Evolutionary conservation across 1,140 invertebrate genomes (phyloP).

Genomic region (Eumeta japonica): DNA sequence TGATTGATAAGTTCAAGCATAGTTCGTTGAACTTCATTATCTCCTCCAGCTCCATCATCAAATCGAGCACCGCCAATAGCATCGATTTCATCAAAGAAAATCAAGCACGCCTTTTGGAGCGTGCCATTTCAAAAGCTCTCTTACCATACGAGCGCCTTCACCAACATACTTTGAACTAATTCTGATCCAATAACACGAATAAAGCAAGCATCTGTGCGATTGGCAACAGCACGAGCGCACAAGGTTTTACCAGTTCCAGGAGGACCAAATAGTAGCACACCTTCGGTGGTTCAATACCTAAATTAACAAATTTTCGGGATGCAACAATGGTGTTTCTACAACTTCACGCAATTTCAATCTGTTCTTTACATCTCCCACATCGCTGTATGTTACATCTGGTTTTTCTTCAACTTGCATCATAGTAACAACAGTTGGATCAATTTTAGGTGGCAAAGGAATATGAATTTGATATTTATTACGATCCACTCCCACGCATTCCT

Average conservation of each 20-base stretch:
- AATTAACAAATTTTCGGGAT: conserved; percentile 99
- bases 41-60: too few species aligned
- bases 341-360: conserved; percentile 99
- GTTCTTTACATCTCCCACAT: conserved; percentile 99
- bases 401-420: conserved; percentile 99
- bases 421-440: conserved; percentile 95
- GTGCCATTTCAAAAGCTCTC: conserved; percentile 99
- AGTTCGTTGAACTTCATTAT: background rate
- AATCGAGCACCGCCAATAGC: conserved; percentile 94
- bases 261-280: conserved; percentile 95
- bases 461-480: conserved; percentile 99
- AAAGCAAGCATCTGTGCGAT: conserved; percentile 98
- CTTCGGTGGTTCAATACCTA: conserved; percentile 99
- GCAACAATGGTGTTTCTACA: conserved; percentile 86
- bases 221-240: conserved; percentile 96
- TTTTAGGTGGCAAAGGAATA: conserved; percentile 98
- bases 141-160: conserved; percentile 98
- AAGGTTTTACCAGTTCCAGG: conserved; percentile 97
- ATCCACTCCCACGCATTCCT: conserved; percentile 98
- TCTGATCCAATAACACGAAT: conserved; percentile 92
- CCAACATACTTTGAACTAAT: conserved; percentile 96
- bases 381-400: conserved; percentile 99
- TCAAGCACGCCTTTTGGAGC: conserved; percentile 99
- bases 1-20: background rate
- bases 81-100: conserved; percentile 99